These are phyloP conservation scores for Temnothorax nylanderi DNA, from an alignment of 1,140 invertebrate species.

Conservation along the genomic window DNA sequence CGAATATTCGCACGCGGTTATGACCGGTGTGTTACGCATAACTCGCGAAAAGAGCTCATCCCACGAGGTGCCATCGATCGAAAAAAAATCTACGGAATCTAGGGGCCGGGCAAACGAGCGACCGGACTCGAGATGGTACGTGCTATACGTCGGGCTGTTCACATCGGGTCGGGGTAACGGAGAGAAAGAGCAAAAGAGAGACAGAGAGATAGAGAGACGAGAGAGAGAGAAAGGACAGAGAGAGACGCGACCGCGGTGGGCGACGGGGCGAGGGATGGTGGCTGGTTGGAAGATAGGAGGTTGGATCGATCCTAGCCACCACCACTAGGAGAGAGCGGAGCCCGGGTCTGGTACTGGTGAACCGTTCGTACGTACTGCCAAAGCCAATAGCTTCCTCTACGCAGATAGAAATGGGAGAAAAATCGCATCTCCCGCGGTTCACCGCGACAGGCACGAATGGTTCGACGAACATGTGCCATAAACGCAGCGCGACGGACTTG, in stretches of 20 bases:
- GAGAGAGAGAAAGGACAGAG: not conserved
- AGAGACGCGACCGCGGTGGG: slow-evolving; percentile 1
- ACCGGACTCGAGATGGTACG: slow-evolving; percentile 36
- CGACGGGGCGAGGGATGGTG: slow-evolving; percentile 15
- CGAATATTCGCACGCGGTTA: not conserved
- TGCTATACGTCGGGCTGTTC: slow-evolving; percentile 39
- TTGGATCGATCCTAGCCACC: slow-evolving; percentile 62
- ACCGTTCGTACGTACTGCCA: not conserved
- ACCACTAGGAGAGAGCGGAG: slow-evolving; percentile 47
- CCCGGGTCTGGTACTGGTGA: slow-evolving; percentile 42
- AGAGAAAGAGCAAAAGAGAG: slow-evolving; percentile 11
- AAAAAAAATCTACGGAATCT: not conserved
- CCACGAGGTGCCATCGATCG: not conserved
- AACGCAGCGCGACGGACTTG: not conserved
- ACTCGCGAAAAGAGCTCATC: not conserved
- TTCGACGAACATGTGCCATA: not conserved
- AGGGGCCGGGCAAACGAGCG: slow-evolving; percentile 20
- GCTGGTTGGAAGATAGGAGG: slow-evolving; percentile 55
- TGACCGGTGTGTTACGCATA: not conserved
- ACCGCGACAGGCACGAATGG: not conserved
- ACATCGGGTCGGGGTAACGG: slow-evolving; percentile 8
- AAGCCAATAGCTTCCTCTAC: slow-evolving; percentile 30
- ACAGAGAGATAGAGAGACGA: not conserved
- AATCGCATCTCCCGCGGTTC: slow-evolving; percentile 4
- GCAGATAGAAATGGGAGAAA: not conserved